Percentiles rank a stretch among this genome's conserved stretches.
Conservation (phyloP, 2,797 vertebrate species). For the Nasua narica region DNA sequence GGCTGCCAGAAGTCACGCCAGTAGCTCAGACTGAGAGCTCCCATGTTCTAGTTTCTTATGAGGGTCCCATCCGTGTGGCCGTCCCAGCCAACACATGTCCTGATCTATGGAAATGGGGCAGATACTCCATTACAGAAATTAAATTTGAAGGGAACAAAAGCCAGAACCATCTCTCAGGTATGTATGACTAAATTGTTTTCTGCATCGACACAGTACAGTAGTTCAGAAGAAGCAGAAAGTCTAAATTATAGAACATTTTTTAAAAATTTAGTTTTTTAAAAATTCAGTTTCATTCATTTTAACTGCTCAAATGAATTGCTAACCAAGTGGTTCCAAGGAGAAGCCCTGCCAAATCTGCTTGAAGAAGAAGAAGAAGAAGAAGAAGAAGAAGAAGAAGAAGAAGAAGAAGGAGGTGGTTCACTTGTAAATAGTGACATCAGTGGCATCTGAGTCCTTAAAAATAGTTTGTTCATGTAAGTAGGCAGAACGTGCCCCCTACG, state of each 20-base stretch:
- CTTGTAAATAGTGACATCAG: not conserved
- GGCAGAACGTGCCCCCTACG: not conserved
- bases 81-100: not conserved
- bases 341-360: not conserved
- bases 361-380: not conserved
- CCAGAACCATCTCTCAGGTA: not conserved
- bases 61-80: not conserved
- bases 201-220: not conserved
- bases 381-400: not conserved
- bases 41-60: accelerated
- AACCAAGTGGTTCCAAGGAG: not conserved
- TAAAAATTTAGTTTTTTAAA: not conserved
- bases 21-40: not conserved
- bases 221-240: not conserved
- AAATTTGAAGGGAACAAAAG: not conserved
- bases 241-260: not conserved
- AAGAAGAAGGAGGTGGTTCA: not conserved
- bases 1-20: accelerated
- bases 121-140: not conserved
- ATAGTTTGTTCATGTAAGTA: not conserved
- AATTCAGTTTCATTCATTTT: constrained; percentile 25
- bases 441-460: not conserved
- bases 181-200: not conserved
- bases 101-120: not conserved
- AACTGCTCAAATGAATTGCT: not conserved